A percentile compares a stretch with the other conserved stretches of the same genome.
These are phyloP conservation scores for Cantharis nigra DNA, from an alignment of 2,888 invertebrate genomes.

Conservation along the genomic window DNA sequence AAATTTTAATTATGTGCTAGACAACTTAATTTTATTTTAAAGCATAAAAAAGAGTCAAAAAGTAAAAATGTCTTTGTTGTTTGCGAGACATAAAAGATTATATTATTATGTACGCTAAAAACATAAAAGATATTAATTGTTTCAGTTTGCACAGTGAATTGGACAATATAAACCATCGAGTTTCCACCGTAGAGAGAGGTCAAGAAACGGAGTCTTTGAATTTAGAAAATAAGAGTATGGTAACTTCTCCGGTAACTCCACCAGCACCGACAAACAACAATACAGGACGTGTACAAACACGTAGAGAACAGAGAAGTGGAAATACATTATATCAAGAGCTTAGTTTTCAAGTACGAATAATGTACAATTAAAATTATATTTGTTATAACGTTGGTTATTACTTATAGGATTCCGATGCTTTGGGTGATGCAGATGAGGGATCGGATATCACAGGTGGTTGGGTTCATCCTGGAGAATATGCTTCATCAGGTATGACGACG, in stretches of 20 bases:
- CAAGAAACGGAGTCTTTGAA: constrained; percentile 54
- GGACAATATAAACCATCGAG: constrained; percentile 47
- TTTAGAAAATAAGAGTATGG: constrained; percentile 55
- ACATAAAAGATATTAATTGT: constrained; percentile 4
- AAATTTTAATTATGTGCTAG: not conserved
- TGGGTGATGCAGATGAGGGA: constrained; percentile 84
- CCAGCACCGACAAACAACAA: constrained; percentile 48
- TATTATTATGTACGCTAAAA: not conserved
- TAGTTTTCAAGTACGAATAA: constrained; percentile 68
- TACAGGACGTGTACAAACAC: constrained; percentile 70
- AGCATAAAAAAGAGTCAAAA: not conserved
- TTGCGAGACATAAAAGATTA: not conserved
- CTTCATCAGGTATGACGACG: constrained; percentile 85
- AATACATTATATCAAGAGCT: constrained; percentile 93
- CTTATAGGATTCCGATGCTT: constrained; percentile 75
- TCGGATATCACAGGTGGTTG: constrained; percentile 97
- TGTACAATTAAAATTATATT: not conserved
- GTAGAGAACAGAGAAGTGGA: constrained; percentile 84
- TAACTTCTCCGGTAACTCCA: constrained; percentile 55
- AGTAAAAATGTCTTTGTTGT: not conserved
- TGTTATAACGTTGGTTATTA: not conserved
- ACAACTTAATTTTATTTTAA: not conserved
- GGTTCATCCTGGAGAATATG: constrained; percentile 99
- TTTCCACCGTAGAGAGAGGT: constrained; percentile 51
- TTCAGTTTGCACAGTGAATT: constrained; percentile 51